Base-by-base conservation (phyloP, 2,888 invertebrate species). In the Rutpela maculata region DNA sequence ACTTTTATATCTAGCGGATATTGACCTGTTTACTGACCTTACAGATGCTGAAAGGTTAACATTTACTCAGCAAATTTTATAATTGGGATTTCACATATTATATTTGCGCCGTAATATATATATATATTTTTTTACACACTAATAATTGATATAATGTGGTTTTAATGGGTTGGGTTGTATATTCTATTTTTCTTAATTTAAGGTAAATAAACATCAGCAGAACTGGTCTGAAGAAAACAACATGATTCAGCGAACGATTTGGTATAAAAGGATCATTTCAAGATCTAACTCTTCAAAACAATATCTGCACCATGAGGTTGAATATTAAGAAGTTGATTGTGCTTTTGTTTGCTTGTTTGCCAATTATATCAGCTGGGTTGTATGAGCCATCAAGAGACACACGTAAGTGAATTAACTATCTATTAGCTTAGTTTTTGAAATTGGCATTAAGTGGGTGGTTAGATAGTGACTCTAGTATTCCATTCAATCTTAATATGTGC, bases 241-340 rank as follows among this genome's bases (percentile, higher is more conserved):
- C 12, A 1, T 43, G n/a, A 6, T 50, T n/a, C n/a, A n/a, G n/a
- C n/a, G n/a, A n/a, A n/a, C n/a, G n/a, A n/a, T n/a, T 50, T 7
- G 10, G 15, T 65, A 65, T 65, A 65, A 43, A 65, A 65, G 43
- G 43, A 65, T 43, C 0, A 12, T 18, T 10, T 19, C 18, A 43
- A 43, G 11, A 0, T 10, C 38, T 50, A 38, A 65, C 19, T 18
- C 10, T 10, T 65, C 65, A 65, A 11, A 65, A 7, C 12, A 65
- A 3, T 65, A 19, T 12, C 11, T 7, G 3, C 26, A 65, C 43
- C 19, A 65, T 65, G 65, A 11, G 38, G 43, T 18, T 65, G 43
- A 11, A 65, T 12, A 43, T 15, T 15, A 17, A 19, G 15, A 65
- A 19, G 12, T 65, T 65, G 12, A 12, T 43, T 43, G 1, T 18